phyloP scores from a whole-genome alignment of 2,113 vertebrate genomes.

The Polyodon spathula region DNA sequence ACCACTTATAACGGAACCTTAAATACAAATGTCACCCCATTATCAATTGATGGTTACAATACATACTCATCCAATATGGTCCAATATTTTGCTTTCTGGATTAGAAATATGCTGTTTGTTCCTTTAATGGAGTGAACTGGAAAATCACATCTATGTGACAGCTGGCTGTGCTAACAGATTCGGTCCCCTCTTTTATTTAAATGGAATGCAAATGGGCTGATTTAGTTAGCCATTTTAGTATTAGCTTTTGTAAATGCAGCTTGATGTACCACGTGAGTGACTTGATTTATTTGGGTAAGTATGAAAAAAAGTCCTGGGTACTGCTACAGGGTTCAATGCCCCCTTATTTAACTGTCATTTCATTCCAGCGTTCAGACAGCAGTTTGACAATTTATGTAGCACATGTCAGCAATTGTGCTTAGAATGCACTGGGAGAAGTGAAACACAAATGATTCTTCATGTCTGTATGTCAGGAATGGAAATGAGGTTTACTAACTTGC shows the following conservation, averaged over 20 bases:
- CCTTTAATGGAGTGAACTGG: too few species aligned
- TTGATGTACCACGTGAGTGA: slow-evolving; percentile 7
- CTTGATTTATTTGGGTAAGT: neutral
- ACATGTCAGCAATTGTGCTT: neutral
- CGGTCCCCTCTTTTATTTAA: neutral
- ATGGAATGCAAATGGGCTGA: neutral
- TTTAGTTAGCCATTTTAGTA: slow-evolving; percentile 9
- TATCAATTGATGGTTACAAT: too few species aligned
- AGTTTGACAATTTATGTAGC: neutral
- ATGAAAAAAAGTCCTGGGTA: neutral
- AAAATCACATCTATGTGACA: neutral
- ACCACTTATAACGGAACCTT: too few species aligned
- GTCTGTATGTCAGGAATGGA: neutral
- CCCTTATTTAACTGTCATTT: neutral
- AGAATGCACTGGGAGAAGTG: neutral
- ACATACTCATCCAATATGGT: too few species aligned
- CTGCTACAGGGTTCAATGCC: neutral
- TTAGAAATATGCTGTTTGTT: too few species aligned
- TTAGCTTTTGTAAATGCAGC: slow-evolving; percentile 2
- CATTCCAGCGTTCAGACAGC: neutral
- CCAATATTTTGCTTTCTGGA: too few species aligned
- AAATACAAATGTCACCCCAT: too few species aligned
- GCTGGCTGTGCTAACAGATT: slow-evolving; percentile 5
- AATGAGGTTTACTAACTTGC: neutral
- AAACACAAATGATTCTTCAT: neutral